Conservation (phyloP, 2,113 vertebrate genomes). For the Menidia beryllina region DNA sequence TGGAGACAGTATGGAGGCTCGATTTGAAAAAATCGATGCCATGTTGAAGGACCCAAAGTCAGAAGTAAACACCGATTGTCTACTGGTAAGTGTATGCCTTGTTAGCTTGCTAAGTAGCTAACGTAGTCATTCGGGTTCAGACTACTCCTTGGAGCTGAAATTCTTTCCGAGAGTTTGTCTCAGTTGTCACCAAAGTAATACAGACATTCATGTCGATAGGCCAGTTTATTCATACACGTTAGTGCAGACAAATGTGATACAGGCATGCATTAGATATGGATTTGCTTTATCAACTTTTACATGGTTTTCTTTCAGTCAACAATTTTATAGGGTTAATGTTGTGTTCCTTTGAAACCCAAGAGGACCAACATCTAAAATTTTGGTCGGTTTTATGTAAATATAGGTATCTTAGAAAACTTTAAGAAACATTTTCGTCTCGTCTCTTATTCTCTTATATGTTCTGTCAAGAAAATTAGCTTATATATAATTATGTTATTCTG, state of each 20-base stretch:
- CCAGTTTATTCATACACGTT: neutral
- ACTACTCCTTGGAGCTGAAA: conserved; percentile 63
- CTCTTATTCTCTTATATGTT: no score
- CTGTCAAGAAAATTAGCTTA: no score
- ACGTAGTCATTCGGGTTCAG: conserved; percentile 56
- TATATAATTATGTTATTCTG: no score
- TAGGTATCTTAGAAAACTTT: no score
- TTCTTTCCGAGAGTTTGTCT: conserved; percentile 54
- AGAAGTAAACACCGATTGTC: conserved; percentile 97
- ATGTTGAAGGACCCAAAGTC: conserved; percentile 97
- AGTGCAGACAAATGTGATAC: neutral
- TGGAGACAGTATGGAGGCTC: conserved; percentile 91
- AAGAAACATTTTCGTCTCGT: no score
- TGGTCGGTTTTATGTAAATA: no score
- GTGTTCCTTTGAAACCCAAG: no score
- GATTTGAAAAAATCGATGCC: conserved; percentile 96
- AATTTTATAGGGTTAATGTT: neutral
- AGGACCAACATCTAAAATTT: no score
- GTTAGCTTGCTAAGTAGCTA: conserved; percentile 47
- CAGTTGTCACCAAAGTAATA: conserved; percentile 44
- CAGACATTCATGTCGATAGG: neutral
- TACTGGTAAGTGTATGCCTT: conserved; percentile 91
- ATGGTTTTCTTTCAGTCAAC: neutral
- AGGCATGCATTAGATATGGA: neutral
- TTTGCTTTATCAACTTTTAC: neutral